These are phyloP conservation scores for Meda fulgida DNA, from an alignment of 2,797 vertebrate species.

Conservation along the genomic window DNA sequence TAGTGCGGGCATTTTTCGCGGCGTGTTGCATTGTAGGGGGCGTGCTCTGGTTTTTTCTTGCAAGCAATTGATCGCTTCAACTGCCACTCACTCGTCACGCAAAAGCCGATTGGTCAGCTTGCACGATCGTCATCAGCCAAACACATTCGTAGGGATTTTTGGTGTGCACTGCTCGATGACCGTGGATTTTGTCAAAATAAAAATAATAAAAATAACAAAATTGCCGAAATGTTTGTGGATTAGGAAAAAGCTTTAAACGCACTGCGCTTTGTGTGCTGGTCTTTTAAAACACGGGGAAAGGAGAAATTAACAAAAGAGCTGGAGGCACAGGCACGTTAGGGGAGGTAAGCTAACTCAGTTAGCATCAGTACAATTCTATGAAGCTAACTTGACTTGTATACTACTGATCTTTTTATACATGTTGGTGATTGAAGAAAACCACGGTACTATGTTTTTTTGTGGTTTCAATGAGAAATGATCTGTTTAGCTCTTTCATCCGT, in stretches of 20 bases:
- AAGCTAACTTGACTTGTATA: background rate
- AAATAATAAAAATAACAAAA: background rate
- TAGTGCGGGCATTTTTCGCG: background rate
- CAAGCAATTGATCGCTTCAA: conserved; percentile 9
- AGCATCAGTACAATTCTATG: conserved; percentile 29
- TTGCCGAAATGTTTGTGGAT: background rate
- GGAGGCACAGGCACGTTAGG: background rate
- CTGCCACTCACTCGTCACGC: conserved; percentile 4
- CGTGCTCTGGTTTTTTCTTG: background rate
- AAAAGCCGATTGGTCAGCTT: conserved; percentile 17
- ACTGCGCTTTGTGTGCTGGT: background rate
- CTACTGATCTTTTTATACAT: background rate
- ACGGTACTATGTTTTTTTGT: no score
- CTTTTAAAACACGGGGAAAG: background rate
- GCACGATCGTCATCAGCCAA: background rate
- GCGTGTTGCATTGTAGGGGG: background rate
- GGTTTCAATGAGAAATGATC: background rate
- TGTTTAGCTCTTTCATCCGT: background rate
- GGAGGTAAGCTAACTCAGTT: conserved; percentile 34
- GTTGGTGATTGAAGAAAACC: background rate
- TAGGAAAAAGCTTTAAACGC: background rate
- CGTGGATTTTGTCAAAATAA: background rate
- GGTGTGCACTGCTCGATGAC: background rate
- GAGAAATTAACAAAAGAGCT: background rate
- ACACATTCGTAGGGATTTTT: background rate